These are phyloP conservation scores for Tuta absoluta DNA, from an alignment of 2,888 invertebrate species.

Conservation along the genomic window DNA sequence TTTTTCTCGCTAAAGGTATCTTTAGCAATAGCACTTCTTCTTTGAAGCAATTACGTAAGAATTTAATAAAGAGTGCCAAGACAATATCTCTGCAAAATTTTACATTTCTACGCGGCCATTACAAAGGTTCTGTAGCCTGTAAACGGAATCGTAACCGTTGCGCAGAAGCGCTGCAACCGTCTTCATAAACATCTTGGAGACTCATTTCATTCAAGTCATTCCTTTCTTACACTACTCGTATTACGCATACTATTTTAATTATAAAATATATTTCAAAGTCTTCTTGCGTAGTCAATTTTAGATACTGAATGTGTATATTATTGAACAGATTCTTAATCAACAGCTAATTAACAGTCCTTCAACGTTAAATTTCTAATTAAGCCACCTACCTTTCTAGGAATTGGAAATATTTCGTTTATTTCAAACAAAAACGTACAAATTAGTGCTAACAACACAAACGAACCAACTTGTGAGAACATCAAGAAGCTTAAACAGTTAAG, in stretches of 20 bases:
- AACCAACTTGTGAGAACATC: slow-evolving; percentile 23
- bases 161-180: too few species aligned
- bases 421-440: background rate
- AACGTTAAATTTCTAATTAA: background rate
- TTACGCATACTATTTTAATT: too few species aligned
- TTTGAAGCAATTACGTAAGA: background rate
- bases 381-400: background rate
- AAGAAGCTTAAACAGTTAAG: slow-evolving; percentile 38
- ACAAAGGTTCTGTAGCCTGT: background rate
- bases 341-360: background rate
- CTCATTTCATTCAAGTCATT: too few species aligned
- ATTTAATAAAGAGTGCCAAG: background rate
- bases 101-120: background rate
- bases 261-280: too few species aligned
- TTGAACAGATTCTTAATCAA: background rate
- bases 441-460: background rate
- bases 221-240: too few species aligned
- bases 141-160: background rate
- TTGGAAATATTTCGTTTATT: background rate
- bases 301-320: too few species aligned
- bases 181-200: too few species aligned
- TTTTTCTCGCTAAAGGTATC: background rate
- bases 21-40: background rate
- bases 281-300: too few species aligned
- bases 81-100: background rate